Conservation (phyloP, 2,888 invertebrate species). For the Tyria jacobaeae region DNA sequence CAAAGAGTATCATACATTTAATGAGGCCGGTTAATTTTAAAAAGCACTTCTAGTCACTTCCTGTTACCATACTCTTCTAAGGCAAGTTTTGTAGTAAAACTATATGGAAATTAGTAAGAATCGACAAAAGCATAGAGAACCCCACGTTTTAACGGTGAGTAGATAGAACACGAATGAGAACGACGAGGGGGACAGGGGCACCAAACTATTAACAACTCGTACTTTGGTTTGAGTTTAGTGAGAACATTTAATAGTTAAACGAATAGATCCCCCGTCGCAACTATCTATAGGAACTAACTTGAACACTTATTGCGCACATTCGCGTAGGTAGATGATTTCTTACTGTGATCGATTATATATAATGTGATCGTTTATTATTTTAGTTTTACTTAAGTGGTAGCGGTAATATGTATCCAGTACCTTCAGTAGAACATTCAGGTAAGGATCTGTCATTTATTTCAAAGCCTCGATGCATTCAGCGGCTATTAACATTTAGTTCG, state of each 20-base stretch:
- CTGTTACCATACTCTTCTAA: slow-evolving; percentile 52
- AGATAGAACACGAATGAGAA: slow-evolving; percentile 47
- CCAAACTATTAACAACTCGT: slow-evolving; percentile 43
- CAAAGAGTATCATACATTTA: slow-evolving; percentile 15
- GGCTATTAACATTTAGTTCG: slow-evolving; percentile 23
- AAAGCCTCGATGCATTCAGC: slow-evolving; percentile 18
- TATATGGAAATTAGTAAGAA: slow-evolving; percentile 11
- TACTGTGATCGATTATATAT: slow-evolving; percentile 82
- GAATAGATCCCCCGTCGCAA: slow-evolving; percentile 54
- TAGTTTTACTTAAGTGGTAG: slow-evolving; percentile 51
- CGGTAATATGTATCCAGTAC: slow-evolving; percentile 38
- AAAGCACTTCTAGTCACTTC: slow-evolving; percentile 64
- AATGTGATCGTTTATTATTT: slow-evolving; percentile 52
- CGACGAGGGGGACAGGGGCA: slow-evolving; percentile 29
- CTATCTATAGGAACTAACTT: slow-evolving; percentile 59
- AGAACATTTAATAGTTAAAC: slow-evolving; percentile 48
- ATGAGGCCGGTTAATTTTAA: slow-evolving; percentile 28
- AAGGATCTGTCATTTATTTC: slow-evolving; percentile 18
- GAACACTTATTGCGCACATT: slow-evolving; percentile 81
- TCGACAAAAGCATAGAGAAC: slow-evolving; percentile 20
- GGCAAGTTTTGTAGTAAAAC: slow-evolving; percentile 42
- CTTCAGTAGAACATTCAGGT: slow-evolving; percentile 26
- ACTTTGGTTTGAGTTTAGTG: slow-evolving; percentile 46
- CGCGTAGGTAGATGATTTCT: slow-evolving; percentile 82
- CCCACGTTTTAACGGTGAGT: slow-evolving; percentile 59